Percentiles rank a stretch among this genome's conserved stretches.
These are phyloP conservation scores for Amphibalanus amphitrite DNA, from an alignment of 1,140 invertebrate species.

Conservation along the genomic window DNA sequence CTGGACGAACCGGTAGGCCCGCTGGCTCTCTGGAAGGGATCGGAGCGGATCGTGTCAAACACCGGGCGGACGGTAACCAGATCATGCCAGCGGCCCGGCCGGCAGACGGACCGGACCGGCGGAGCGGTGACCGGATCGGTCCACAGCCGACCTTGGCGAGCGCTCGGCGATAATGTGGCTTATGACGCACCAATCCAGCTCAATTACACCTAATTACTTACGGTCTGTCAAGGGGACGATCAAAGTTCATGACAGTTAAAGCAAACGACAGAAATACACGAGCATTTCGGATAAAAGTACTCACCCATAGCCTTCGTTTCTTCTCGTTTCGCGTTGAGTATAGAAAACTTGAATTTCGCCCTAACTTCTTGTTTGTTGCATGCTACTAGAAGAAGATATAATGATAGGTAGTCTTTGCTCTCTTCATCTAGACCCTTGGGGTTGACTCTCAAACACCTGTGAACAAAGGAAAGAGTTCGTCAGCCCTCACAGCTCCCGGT, in stretches of 20 bases:
- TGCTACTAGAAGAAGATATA: conserved; percentile 94
- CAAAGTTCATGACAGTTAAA: background rate
- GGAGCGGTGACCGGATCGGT: too few species aligned
- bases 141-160: too few species aligned
- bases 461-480: conserved; percentile 19
- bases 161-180: too few species aligned
- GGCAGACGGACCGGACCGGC: too few species aligned
- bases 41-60: conserved; percentile 12
- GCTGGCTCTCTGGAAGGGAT: conserved; percentile 51
- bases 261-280: too few species aligned
- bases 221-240: background rate
- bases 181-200: too few species aligned
- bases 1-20: conserved; percentile 96
- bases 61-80: too few species aligned
- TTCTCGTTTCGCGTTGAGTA: conserved; percentile 98
- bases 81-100: too few species aligned
- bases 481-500: too few species aligned
- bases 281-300: conserved; percentile 16
- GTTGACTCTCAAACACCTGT: conserved; percentile 92
- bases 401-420: conserved; percentile 97
- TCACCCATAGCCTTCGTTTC: conserved; percentile 98
- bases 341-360: conserved; percentile 99
- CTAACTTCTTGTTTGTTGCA: conserved; percentile 99
- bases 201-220: background rate
- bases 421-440: conserved; percentile 99